These are phyloP conservation scores for Rhagophthalmus giganteus DNA, from an alignment of 2,888 invertebrate genomes.

Conservation along the genomic window DNA sequence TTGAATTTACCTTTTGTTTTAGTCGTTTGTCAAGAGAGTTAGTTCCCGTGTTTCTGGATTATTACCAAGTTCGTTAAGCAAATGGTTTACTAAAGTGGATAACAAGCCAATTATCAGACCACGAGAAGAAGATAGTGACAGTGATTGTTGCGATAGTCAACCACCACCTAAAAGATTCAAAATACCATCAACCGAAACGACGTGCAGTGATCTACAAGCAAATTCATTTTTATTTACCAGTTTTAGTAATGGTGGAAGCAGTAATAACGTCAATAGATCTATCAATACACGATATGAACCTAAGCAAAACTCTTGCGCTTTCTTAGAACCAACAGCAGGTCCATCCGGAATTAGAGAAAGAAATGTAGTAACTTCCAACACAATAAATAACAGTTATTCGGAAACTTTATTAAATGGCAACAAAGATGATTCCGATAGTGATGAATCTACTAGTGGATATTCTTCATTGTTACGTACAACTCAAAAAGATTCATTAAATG, in stretches of 20 bases:
- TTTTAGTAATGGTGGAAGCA: not conserved
- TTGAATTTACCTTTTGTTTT: constrained; percentile 52
- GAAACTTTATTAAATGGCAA: constrained; percentile 45
- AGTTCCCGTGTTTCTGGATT: constrained; percentile 66
- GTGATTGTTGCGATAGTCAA: constrained; percentile 53
- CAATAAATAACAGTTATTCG: constrained; percentile 1
- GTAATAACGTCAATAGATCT: too few species aligned
- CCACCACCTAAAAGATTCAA: constrained; percentile 57
- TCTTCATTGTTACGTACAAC: constrained; percentile 56
- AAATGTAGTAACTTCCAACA: constrained; percentile 34
- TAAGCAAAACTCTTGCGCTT: too few species aligned
- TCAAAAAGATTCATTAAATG: constrained; percentile 39
- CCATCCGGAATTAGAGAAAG: constrained; percentile 47
- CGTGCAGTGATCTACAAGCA: constrained; percentile 9
- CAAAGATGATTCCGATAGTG: constrained; percentile 62
- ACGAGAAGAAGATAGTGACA: constrained; percentile 53
- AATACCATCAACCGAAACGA: constrained; percentile 34
- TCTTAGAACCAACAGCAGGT: constrained; percentile 50
- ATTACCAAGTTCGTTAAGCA: constrained; percentile 63
- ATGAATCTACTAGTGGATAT: constrained; percentile 63
- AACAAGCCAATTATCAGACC: constrained; percentile 44
- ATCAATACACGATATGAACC: not conserved
- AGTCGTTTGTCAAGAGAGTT: constrained; percentile 74
- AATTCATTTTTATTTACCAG: not conserved
- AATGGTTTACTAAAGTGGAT: constrained; percentile 57